Evolutionary conservation across 2,113 vertebrate genomes (phyloP).

Genomic region (Scomber colias): DNA sequence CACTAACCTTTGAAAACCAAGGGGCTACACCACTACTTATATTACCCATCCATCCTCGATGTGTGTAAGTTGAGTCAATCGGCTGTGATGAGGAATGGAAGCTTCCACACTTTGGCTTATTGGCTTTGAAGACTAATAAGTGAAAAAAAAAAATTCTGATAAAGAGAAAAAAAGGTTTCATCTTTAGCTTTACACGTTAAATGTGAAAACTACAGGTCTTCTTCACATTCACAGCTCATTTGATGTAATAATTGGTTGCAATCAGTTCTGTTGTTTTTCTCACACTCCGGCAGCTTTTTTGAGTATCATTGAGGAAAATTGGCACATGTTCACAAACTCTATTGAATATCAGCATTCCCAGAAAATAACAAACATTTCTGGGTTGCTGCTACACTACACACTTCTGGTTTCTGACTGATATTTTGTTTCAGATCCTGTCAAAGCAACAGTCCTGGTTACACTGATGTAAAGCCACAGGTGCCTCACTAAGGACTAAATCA

Average conservation of each 20-base stretch:
- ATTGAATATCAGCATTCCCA: background rate
- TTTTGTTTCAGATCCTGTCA: slow-evolving; percentile 25
- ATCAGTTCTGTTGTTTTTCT: slow-evolving; percentile 42
- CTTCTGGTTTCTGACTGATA: background rate
- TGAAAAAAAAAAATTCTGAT: too few relatives aligned
- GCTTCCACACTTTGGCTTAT: too few relatives aligned
- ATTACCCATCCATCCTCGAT: background rate
- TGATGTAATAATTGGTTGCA: background rate
- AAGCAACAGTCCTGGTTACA: slow-evolving; percentile 1
- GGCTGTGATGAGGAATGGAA: too few relatives aligned
- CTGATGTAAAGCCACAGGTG: slow-evolving; percentile 1
- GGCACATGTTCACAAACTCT: slow-evolving; percentile 4
- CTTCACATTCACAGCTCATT: background rate
- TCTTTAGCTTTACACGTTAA: background rate
- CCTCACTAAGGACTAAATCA: background rate
- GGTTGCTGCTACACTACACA: background rate
- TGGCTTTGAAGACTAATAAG: too few relatives aligned
- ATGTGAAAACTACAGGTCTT: background rate
- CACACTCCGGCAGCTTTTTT: slow-evolving; percentile 25
- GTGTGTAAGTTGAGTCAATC: too few relatives aligned
- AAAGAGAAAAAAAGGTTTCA: background rate
- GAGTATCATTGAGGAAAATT: background rate
- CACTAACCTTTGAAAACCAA: slow-evolving; percentile 5
- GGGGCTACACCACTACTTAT: background rate
- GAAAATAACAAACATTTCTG: slow-evolving; percentile 4